phyloP scores from a whole-genome alignment of 1,140 invertebrate genomes.

The Trichonephila clavipes region DNA sequence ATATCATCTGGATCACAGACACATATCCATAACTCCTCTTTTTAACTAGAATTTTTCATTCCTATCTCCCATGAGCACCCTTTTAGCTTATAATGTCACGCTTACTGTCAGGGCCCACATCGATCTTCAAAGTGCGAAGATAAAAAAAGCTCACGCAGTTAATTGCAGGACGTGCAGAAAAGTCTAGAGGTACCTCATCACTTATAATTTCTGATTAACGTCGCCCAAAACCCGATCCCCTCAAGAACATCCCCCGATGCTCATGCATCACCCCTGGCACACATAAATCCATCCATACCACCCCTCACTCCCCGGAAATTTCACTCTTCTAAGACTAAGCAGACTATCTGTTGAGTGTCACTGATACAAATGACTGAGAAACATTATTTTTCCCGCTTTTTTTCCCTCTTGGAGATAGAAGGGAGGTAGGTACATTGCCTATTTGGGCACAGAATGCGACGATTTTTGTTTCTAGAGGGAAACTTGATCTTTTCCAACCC shows the following conservation, averaged over 20 bases:
- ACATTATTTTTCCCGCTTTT: not conserved
- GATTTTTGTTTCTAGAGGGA: not conserved
- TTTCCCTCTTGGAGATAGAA: not conserved
- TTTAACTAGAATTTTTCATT: not conserved
- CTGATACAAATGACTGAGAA: conserved; percentile 23
- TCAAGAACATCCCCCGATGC: not conserved
- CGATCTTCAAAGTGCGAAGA: not conserved
- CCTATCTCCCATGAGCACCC: not conserved
- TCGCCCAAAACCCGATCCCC: not conserved
- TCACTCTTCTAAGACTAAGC: conserved; percentile 14
- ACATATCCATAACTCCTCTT: no score
- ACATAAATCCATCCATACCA: conserved; percentile 21
- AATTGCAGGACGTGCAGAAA: conserved; percentile 20
- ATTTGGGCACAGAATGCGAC: not conserved
- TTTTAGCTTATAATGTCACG: not conserved
- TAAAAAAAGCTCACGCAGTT: not conserved
- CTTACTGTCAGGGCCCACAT: not conserved
- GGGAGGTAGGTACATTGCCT: not conserved
- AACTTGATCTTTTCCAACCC: conserved; percentile 3
- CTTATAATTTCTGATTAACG: conserved; percentile 19
- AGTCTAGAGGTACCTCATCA: not conserved
- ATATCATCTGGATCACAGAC: no score
- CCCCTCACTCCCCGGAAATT: conserved; percentile 12
- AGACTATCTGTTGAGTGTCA: conserved; percentile 2
- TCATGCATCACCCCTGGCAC: not conserved